Evolutionary conservation across 2,113 vertebrate genomes (phyloP).

Genomic region (Pachycephala philippinensis): DNA sequence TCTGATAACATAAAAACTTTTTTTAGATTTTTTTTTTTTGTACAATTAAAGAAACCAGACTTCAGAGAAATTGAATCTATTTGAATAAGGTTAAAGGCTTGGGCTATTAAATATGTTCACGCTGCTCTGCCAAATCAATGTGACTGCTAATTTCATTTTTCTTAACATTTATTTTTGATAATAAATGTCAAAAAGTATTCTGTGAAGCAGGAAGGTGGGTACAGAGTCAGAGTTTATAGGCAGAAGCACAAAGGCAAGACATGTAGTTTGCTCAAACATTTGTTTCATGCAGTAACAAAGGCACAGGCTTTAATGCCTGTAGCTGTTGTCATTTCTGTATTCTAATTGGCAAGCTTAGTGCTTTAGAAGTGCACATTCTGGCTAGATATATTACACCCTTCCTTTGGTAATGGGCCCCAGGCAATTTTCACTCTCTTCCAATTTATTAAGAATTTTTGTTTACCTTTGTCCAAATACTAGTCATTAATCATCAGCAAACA

Average conservation of each 20-base stretch:
- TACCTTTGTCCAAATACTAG: constrained; percentile 26
- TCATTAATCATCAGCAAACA: constrained; percentile 30
- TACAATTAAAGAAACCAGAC: constrained; percentile 14
- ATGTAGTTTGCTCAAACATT: not conserved
- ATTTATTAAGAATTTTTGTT: constrained; percentile 42
- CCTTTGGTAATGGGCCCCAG: not conserved
- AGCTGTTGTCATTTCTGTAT: constrained; percentile 8
- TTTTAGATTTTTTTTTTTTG: constrained; percentile 14
- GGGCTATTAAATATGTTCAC: constrained; percentile 32
- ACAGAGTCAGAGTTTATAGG: constrained; percentile 17
- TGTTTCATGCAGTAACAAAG: not conserved
- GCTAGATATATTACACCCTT: not conserved
- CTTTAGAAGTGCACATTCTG: not conserved
- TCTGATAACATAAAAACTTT: not conserved
- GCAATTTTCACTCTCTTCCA: not conserved
- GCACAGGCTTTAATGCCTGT: not conserved
- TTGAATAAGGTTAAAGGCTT: constrained; percentile 28
- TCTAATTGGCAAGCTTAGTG: constrained; percentile 24
- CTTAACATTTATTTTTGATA: constrained; percentile 59
- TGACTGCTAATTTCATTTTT: constrained; percentile 42
- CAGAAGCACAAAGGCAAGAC: not conserved
- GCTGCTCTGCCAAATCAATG: constrained; percentile 55
- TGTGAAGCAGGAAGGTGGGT: constrained; percentile 10
- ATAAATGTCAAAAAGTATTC: constrained; percentile 51
- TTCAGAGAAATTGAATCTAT: constrained; percentile 29